Percentiles rank a stretch among this genome's conserved stretches.
Conservation (phyloP, 2,888 invertebrate genomes). For the Ochropleura leucogaster region DNA sequence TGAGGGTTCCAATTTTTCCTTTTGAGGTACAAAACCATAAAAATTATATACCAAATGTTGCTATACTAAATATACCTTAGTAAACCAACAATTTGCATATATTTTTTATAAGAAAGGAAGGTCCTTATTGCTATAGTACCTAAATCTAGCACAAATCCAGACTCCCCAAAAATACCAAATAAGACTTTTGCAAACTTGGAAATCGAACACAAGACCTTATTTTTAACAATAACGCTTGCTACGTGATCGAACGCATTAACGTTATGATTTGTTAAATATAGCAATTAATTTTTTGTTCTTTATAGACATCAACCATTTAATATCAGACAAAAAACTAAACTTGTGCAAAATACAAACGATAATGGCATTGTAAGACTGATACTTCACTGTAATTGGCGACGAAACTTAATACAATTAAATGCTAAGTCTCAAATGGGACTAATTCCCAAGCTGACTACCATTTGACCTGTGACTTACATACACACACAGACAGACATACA, state of each 20-base stretch:
- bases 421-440: constrained; percentile 38
- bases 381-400: constrained; percentile 32
- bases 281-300: constrained; percentile 18
- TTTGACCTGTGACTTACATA: constrained; percentile 73
- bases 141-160: background rate
- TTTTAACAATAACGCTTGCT: background rate
- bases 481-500: constrained; percentile 40
- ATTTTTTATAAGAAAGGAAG: background rate
- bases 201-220: background rate
- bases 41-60: no score
- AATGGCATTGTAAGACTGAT: constrained; percentile 32
- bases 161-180: background rate
- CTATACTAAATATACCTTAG: no score
- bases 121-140: no score
- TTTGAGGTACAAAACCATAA: no score
- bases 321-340: constrained; percentile 18
- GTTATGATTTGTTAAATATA: constrained; percentile 2
- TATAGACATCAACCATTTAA: constrained; percentile 12
- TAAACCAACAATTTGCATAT: background rate
- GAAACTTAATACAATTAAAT: constrained; percentile 52
- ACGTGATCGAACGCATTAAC: constrained; percentile 1
- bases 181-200: background rate
- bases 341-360: background rate
- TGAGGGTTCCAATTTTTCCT: no score
- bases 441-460: constrained; percentile 67